phyloP scores from a whole-genome alignment of 2,888 invertebrate genomes.

The Timandra comae region DNA sequence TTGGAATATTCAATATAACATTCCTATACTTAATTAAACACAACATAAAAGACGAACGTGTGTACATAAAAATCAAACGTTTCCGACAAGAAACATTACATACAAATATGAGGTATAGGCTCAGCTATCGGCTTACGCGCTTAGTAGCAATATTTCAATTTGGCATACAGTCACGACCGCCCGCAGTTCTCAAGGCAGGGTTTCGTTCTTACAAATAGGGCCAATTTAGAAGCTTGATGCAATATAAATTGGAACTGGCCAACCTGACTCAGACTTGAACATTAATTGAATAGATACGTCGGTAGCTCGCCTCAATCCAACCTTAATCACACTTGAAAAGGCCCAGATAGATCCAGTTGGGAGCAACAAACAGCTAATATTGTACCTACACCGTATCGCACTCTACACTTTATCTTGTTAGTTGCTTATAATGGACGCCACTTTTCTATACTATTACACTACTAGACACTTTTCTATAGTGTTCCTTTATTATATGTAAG shows the following conservation, averaged over 20 bases:
- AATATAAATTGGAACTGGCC: conserved; percentile 57
- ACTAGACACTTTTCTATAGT: too few relatives aligned
- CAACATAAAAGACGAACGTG: too few relatives aligned
- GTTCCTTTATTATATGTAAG: too few relatives aligned
- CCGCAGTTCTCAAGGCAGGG: conserved; percentile 29
- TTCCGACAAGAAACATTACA: too few relatives aligned
- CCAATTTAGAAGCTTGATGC: conserved; percentile 56
- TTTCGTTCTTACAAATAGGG: conserved; percentile 49
- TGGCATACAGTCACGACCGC: conserved; percentile 40
- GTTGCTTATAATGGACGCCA: conserved; percentile 8
- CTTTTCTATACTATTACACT: too few relatives aligned
- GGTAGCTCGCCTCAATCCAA: conserved; percentile 62
- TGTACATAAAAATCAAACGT: too few relatives aligned
- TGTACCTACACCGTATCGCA: conserved; percentile 61
- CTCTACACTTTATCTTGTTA: conserved; percentile 54
- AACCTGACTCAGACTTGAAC: conserved; percentile 50
- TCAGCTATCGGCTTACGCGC: conserved; percentile 10
- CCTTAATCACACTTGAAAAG: conserved; percentile 72
- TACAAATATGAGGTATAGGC: too few relatives aligned
- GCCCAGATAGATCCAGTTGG: conserved; percentile 47
- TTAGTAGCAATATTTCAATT: conserved; percentile 42
- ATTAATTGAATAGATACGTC: conserved; percentile 75
- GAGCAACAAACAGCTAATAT: conserved; percentile 52
- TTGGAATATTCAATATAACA: too few relatives aligned
- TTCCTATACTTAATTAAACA: too few relatives aligned